Percentiles rank a stretch among this genome's conserved stretches.
Conservation (phyloP, 2,888 invertebrate genomes). For the Aethes cnicana region DNA sequence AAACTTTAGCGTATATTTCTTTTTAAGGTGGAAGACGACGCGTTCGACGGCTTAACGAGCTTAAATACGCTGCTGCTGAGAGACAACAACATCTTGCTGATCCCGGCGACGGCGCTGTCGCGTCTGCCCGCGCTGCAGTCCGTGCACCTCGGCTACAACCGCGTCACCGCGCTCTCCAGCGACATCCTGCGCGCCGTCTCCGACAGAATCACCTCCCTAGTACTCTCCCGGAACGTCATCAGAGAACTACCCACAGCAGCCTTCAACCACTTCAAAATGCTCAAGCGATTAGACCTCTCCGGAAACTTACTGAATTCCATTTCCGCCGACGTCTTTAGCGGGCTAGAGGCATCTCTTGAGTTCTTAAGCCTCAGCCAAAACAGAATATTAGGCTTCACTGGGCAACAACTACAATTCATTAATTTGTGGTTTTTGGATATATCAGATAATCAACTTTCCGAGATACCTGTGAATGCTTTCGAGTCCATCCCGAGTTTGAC, state of each 20-base stretch:
- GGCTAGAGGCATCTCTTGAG: conserved; percentile 87
- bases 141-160: conserved; percentile 91
- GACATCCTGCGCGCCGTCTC: conserved; percentile 89
- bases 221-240: conserved; percentile 92
- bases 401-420: conserved; percentile 83
- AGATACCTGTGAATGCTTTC: conserved; percentile 86
- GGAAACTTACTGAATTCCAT: conserved; percentile 89
- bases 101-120: conserved; percentile 92
- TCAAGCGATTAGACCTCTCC: conserved; percentile 88
- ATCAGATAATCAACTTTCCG: conserved; percentile 89
- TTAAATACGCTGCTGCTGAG: conserved; percentile 89
- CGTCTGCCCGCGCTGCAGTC: conserved; percentile 88
- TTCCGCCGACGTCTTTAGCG: conserved; percentile 88
- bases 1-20: no score
- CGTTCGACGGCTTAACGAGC: conserved; percentile 90
- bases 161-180: conserved; percentile 91
- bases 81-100: conserved; percentile 93
- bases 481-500: conserved; percentile 85
- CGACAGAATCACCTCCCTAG: conserved; percentile 86
- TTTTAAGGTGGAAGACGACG: conserved; percentile 92
- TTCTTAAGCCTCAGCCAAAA: conserved; percentile 89
- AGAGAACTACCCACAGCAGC: conserved; percentile 91
- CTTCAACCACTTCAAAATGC: conserved; percentile 89
- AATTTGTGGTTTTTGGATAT: conserved; percentile 88
- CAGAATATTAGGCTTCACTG: conserved; percentile 85